These are phyloP conservation scores for Cactoblastis cactorum DNA, from an alignment of 2,888 invertebrate genomes.

Conservation along the genomic window DNA sequence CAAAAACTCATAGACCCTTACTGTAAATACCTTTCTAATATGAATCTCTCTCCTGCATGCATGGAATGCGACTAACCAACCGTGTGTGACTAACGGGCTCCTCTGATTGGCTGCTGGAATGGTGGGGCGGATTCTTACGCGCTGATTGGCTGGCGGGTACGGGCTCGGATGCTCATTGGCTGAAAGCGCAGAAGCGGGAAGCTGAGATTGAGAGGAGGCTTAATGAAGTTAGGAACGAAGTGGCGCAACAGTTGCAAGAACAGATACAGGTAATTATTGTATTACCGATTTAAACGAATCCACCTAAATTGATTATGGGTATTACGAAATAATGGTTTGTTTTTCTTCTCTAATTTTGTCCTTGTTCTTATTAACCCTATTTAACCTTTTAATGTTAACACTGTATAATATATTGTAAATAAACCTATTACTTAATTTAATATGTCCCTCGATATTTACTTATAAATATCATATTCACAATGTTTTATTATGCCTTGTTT, in stretches of 20 bases:
- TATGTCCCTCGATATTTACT: too few relatives aligned
- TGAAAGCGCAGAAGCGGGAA: slow-evolving; percentile 26
- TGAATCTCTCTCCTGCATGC: slow-evolving; percentile 58
- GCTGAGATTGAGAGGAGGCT: slow-evolving; percentile 37
- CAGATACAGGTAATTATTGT: slow-evolving; percentile 84
- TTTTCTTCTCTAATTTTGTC: too few relatives aligned
- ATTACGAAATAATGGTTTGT: too few relatives aligned
- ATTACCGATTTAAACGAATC: background rate
- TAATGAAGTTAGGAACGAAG: slow-evolving; percentile 81
- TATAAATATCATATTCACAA: too few relatives aligned
- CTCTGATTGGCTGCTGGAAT: slow-evolving; percentile 1
- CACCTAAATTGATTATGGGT: too few relatives aligned
- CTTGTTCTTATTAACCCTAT: too few relatives aligned
- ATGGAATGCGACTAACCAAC: slow-evolving; percentile 66
- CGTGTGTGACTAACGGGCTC: slow-evolving; percentile 54
- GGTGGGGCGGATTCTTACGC: slow-evolving; percentile 33
- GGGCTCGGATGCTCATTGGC: slow-evolving; percentile 3
- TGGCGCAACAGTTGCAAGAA: slow-evolving; percentile 83
- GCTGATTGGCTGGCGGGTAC: slow-evolving; percentile 24
- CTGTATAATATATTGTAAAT: background rate
- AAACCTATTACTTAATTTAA: too few relatives aligned
- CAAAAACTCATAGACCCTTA: background rate
- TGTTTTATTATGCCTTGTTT: too few relatives aligned
- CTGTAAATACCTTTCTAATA: slow-evolving; percentile 19
- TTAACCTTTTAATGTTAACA: too few relatives aligned